Percentiles rank a stretch among this genome's conserved stretches.
Evolutionary conservation across 2,113 vertebrate species (phyloP).

Genomic region (Centropristis striata): DNA sequence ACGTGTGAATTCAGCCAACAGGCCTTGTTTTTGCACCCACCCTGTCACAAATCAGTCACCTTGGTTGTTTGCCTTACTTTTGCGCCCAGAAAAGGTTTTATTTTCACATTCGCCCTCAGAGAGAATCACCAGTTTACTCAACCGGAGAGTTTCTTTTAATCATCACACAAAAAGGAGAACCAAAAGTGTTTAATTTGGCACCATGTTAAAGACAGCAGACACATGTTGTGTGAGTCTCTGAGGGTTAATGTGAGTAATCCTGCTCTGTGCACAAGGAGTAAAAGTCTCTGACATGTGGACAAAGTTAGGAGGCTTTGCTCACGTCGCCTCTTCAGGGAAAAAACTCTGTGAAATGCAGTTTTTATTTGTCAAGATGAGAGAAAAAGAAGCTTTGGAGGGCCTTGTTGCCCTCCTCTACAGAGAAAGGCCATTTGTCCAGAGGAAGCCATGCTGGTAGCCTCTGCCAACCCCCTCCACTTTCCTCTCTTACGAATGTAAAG

Average conservation of each 20-base stretch:
- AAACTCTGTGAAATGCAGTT: slow-evolving; percentile 90
- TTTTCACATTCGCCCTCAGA: slow-evolving; percentile 60
- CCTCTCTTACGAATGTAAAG: slow-evolving; percentile 94
- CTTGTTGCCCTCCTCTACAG: slow-evolving; percentile 56
- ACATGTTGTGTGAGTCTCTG: slow-evolving; percentile 27
- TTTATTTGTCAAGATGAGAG: slow-evolving; percentile 76
- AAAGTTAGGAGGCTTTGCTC: slow-evolving; percentile 82
- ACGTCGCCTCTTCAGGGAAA: slow-evolving; percentile 94
- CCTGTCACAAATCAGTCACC: slow-evolving; percentile 65
- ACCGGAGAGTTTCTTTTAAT: no score
- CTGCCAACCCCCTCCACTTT: slow-evolving; percentile 71
- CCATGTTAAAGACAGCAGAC: not conserved
- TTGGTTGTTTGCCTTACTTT: slow-evolving; percentile 78
- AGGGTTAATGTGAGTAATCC: slow-evolving; percentile 55
- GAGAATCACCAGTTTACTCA: slow-evolving; percentile 26
- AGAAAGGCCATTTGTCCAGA: slow-evolving; percentile 80
- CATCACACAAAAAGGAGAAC: not conserved
- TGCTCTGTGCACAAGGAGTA: slow-evolving; percentile 52
- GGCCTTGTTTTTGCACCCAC: slow-evolving; percentile 76
- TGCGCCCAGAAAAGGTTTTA: slow-evolving; percentile 60
- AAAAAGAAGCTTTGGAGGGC: slow-evolving; percentile 30
- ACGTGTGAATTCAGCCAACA: slow-evolving; percentile 68
- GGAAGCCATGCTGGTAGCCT: slow-evolving; percentile 74
- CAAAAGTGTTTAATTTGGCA: slow-evolving; percentile 25
- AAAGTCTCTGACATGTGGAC: slow-evolving; percentile 59